Evolutionary conservation across 2,888 invertebrate genomes (phyloP).

Genomic region (Serrognathus titanus): DNA sequence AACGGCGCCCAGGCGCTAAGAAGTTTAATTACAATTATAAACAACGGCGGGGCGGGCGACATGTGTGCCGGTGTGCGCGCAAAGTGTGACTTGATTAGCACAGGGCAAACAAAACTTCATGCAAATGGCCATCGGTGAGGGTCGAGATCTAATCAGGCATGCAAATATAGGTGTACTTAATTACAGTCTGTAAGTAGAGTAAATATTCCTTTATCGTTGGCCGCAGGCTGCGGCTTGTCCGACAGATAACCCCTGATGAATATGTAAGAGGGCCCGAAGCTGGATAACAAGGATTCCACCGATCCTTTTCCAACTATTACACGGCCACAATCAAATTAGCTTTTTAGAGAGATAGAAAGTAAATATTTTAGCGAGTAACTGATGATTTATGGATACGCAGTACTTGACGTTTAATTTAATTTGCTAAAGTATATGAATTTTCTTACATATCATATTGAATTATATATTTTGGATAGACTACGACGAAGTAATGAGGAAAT

Average conservation of each 20-base stretch:
- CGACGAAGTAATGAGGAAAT: too few species aligned
- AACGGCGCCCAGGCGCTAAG: too few species aligned
- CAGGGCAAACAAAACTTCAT: conserved; percentile 46
- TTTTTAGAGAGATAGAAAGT: conserved; percentile 5
- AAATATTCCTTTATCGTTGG: conserved; percentile 50
- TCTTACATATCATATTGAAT: too few species aligned
- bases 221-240: conserved; percentile 45
- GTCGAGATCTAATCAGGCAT: conserved; percentile 47
- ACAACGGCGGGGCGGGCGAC: not conserved
- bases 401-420: not conserved
- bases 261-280: conserved; percentile 43
- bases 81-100: conserved; percentile 41
- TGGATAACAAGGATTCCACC: conserved; percentile 21
- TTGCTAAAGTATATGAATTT: not conserved
- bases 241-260: conserved; percentile 47
- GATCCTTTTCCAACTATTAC: conserved; percentile 11
- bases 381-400: conserved; percentile 10
- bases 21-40: too few species aligned
- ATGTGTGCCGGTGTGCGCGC: conserved; percentile 3
- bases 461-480: too few species aligned
- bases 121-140: conserved; percentile 45
- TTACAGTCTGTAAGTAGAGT: conserved; percentile 49
- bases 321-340: conserved; percentile 14
- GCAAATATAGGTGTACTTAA: conserved; percentile 51
- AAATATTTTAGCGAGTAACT: conserved; percentile 12